phyloP scores from a whole-genome alignment of 2,888 invertebrate genomes.

The Rhagonycha lutea region DNA sequence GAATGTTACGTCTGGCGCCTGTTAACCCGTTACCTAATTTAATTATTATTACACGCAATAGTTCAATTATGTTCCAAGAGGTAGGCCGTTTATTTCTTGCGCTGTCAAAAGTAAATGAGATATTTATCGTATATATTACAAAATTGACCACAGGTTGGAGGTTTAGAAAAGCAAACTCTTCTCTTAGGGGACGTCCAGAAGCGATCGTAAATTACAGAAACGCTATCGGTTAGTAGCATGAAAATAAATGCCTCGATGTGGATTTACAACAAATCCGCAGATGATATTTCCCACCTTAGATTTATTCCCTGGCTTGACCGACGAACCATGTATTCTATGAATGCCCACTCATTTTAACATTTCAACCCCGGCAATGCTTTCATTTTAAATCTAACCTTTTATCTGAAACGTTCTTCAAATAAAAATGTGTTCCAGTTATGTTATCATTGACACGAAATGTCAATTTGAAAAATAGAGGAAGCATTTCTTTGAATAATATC shows the following conservation, averaged over 20 bases:
- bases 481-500: background rate
- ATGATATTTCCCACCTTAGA: constrained; percentile 48
- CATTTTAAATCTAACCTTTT: background rate
- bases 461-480: background rate
- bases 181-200: constrained; percentile 36
- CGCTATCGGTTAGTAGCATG: constrained; percentile 41
- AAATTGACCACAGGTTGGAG: constrained; percentile 38
- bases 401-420: background rate
- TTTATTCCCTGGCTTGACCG: constrained; percentile 37
- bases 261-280: constrained; percentile 47
- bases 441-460: background rate
- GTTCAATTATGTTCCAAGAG: background rate
- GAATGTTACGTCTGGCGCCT: background rate
- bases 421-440: background rate
- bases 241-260: constrained; percentile 44
- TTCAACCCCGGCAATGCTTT: constrained; percentile 13
- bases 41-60: background rate
- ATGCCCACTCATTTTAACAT: constrained; percentile 14
- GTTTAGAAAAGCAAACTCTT: constrained; percentile 40
- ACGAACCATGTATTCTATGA: constrained; percentile 24
- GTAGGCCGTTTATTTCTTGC: constrained; percentile 1
- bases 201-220: constrained; percentile 40
- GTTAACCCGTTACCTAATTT: background rate
- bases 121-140: constrained; percentile 39
- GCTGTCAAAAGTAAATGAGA: constrained; percentile 3